Conservation (phyloP, 1,140 invertebrate species). For the Pentalonia nigronervosa region DNA sequence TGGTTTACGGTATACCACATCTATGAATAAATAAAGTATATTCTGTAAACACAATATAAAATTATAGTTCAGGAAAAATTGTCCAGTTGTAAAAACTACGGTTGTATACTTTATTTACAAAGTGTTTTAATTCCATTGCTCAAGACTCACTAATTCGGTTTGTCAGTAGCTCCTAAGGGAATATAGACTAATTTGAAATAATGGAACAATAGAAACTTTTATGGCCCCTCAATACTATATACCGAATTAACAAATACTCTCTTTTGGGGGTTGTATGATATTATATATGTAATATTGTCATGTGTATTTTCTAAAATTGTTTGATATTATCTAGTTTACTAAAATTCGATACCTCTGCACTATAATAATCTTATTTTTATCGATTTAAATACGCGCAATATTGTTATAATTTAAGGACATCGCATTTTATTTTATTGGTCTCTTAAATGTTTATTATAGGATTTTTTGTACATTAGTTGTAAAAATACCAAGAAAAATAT, state of each 20-base stretch:
- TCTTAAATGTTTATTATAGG: not conserved
- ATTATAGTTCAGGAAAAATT: not conserved
- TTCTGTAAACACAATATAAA: not conserved
- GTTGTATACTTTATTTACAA: not conserved
- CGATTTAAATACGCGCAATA: not conserved
- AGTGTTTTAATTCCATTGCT: not conserved
- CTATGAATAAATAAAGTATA: not conserved
- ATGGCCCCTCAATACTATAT: not conserved
- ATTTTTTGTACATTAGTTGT: not conserved
- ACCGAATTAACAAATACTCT: slow-evolving; percentile 34
- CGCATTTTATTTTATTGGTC: not conserved
- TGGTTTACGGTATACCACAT: not conserved
- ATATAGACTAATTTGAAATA: not conserved
- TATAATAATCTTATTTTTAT: not conserved
- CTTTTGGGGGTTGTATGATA: not conserved
- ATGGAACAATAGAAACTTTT: slow-evolving; percentile 28
- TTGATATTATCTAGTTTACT: slow-evolving; percentile 19
- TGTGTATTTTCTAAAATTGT: slow-evolving; percentile 35
- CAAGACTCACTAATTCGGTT: not conserved
- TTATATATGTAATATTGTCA: not conserved
- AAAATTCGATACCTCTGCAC: not conserved
- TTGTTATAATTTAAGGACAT: not conserved
- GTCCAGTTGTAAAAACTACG: not conserved
- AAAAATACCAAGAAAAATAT: not conserved
- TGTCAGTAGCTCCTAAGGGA: not conserved